Evolutionary conservation across 2,797 vertebrate species (phyloP).

Genomic region (Trachurus trachurus): DNA sequence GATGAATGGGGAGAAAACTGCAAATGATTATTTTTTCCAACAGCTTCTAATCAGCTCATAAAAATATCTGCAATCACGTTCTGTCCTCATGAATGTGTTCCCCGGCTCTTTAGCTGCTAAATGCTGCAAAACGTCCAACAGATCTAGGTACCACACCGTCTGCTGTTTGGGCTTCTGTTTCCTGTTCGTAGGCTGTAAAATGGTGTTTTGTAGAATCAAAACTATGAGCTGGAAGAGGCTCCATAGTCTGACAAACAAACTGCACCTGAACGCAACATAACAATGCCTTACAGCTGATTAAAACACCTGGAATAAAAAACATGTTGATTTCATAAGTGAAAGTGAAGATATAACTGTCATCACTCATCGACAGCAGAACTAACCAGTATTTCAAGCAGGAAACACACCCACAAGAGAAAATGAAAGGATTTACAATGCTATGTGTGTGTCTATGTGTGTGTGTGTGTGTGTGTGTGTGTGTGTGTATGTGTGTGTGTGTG

Average conservation of each 20-base stretch:
- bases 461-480: neutral
- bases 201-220: no score
- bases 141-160: no score
- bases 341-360: neutral
- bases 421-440: neutral
- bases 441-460: constrained; percentile 1
- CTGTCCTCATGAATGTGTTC: neutral
- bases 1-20: neutral
- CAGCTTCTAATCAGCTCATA: neutral
- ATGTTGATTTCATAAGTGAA: neutral
- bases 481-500: neutral
- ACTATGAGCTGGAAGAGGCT: no score
- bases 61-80: neutral
- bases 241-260: no score
- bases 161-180: no score
- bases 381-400: neutral
- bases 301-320: neutral
- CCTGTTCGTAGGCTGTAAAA: no score
- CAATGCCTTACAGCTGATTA: no score
- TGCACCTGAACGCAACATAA: neutral
- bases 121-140: neutral
- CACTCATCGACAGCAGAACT: neutral
- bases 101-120: neutral
- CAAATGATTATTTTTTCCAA: neutral
- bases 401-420: constrained; percentile 5